Base-by-base conservation (phyloP, 2,113 vertebrate species). In the Apaloderma vittatum region DNA sequence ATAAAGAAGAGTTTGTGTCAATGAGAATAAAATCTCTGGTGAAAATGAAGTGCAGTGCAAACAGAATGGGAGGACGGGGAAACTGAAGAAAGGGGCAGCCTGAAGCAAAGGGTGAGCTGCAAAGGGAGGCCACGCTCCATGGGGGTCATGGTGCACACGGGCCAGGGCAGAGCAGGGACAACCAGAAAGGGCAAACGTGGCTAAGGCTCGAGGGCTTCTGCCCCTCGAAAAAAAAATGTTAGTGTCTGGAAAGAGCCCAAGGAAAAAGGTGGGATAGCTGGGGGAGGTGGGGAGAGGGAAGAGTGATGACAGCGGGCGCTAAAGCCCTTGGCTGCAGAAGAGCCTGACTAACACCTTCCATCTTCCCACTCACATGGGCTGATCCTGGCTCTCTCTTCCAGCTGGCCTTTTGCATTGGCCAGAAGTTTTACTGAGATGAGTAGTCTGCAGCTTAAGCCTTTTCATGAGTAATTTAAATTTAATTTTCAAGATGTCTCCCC, bases 301-400 rank as follows among this genome's bases (percentile, higher is more conserved):
- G 68, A 94, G 86, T 74, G 72, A 89, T 80, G 86, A 91, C 75
- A 95, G 79, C 66, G 30, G 46, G 43, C 0, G 4, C 29, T 91
- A 80, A 66, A 91, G 43, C 34, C 89, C 55, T 92, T 95, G 95
- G 94, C 90, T 91, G 45, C 48, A 61, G 48, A 92, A 86, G 10
- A 67, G 52, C 48, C 86, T 95, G 85, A 96, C 88, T 94, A 97
- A 97, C 78, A 55, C 34, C 62, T 94, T 96, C 92, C 92, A 2
- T 83, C 95, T 88, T 95, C 93, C 92, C 75, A 93, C 86, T 93
- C 48, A 1, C 34, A 52, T 6, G 34, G 48, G 86, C 83, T 84
- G 72, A 67, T 71, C 82, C n/a, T 36, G 75, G 48, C 65, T 91
- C 34, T 65, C 43, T 74, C 23, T 77, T 94, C 88, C 88, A 95